Evolutionary conservation across 2,888 invertebrate species (phyloP), one percentile per base, ranked within the genome.

Genomic region (Drosophila acutilabella): DNA sequence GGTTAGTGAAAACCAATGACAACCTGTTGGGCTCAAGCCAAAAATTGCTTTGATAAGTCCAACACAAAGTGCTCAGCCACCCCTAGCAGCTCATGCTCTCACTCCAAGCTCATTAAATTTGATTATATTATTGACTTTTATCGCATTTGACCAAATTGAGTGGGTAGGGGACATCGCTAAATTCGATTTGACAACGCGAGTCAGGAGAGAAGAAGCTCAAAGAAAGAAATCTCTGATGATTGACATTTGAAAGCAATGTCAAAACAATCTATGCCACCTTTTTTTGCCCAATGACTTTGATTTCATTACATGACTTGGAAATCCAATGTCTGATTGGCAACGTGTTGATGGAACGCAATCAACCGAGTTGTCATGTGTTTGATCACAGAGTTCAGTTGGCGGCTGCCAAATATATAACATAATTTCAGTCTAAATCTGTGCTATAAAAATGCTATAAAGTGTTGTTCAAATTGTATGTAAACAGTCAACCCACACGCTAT

Each of bases 211-310:
- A 4, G 33, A 20, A 50, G 38, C 44, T 58, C 45, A 58, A 75
- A 74, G 64, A 59, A 64, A 30, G n/a, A 71, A 79, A 74, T 81
- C 75, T 74, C 71, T 58, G 77, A 50, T 61, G 76, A 78, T 84
- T 88, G 88, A 88, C 82, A 86, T 82, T 88, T 86, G 77, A 84
- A 82, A 81, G 77, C 74, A 81, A 82, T 78, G 88, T 84, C 88
- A 89, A 81, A 88, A 88, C 76, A 86, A 82, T 86, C 80, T 76
- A 61, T 62, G 64, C 51, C 71, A 78, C 80, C 77, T 88, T 81
- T 73, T 79, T 71, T n/a, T 38, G 56, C 60, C 41, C 58, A 59
- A 60, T 61, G 60, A 54, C 79, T 73, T 57, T 81, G 77, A 86
- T 71, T 85, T 71, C 68, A 70, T 74, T 80, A 77, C 45, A 58